A percentile compares a stretch with the other conserved stretches of the same genome.
Conservation (phyloP, 2,113 vertebrate genomes). For the Eulemur rufifrons region DNA sequence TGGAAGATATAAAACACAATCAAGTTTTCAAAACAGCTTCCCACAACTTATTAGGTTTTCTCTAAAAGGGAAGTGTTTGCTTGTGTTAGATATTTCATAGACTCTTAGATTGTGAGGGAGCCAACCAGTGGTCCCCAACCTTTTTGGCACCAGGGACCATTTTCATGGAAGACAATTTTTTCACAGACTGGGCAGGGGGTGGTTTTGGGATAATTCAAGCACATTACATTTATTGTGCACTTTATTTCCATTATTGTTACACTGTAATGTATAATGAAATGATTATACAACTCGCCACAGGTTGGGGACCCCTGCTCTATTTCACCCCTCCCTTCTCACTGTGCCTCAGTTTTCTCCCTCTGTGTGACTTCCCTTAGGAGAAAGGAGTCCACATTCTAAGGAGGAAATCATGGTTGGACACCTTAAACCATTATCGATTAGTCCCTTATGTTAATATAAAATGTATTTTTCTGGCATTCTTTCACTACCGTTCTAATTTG, state of each 20-base stretch:
- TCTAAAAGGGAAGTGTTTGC: neutral
- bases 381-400: neutral
- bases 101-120: neutral
- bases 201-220: too few relatives aligned
- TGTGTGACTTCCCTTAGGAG: neutral
- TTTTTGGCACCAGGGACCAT: too few relatives aligned
- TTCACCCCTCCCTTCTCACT: accelerated
- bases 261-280: too few relatives aligned
- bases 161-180: too few relatives aligned
- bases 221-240: too few relatives aligned
- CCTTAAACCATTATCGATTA: neutral
- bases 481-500: neutral
- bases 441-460: neutral
- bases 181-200: too few relatives aligned
- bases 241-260: too few relatives aligned
- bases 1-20: neutral
- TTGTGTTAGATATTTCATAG: neutral
- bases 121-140: too few relatives aligned
- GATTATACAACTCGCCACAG: too few relatives aligned
- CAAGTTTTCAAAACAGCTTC: neutral
- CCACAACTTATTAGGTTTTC: neutral
- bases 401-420: neutral
- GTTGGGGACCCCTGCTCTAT: too few relatives aligned
- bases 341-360: neutral
- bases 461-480: neutral